These are phyloP conservation scores for Pristionchus entomophagus DNA, from an alignment of 2,888 invertebrate species.

Conservation along the genomic window DNA sequence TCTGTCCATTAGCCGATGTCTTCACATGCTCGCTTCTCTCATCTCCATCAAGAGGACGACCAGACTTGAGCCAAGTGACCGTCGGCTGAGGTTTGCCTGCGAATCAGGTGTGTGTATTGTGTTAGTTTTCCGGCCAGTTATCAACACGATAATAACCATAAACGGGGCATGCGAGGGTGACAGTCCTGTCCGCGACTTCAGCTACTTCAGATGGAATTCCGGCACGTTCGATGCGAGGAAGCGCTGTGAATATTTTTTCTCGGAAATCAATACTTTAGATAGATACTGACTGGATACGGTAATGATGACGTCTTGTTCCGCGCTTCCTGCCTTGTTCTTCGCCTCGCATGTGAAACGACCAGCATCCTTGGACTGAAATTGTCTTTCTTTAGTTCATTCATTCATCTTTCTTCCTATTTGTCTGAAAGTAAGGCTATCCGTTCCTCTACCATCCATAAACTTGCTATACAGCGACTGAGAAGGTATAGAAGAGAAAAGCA, in stretches of 20 bases:
- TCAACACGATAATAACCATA: too few relatives aligned
- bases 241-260: conserved; percentile 64
- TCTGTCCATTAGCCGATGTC: conserved; percentile 70
- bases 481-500: not conserved
- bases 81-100: conserved; percentile 76
- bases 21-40: conserved; percentile 53
- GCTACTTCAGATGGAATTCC: conserved; percentile 71
- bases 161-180: conserved; percentile 75
- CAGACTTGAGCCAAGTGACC: conserved; percentile 79
- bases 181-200: conserved; percentile 76
- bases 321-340: conserved; percentile 75
- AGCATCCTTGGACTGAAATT: conserved; percentile 58
- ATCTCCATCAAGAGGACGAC: conserved; percentile 76
- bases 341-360: conserved; percentile 76
- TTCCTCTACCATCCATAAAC: too few relatives aligned
- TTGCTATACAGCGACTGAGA: too few relatives aligned
- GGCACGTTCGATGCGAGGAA: conserved; percentile 71
- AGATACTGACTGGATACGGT: conserved; percentile 67
- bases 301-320: conserved; percentile 69
- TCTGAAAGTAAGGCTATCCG: too few relatives aligned
- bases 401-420: not conserved
- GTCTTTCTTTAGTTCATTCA: too few relatives aligned
- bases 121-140: too few relatives aligned
- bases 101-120: too few relatives aligned
- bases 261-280: conserved; percentile 51